phyloP scores from a whole-genome alignment of 2,113 vertebrate species.

The Stigmatopora argus region DNA sequence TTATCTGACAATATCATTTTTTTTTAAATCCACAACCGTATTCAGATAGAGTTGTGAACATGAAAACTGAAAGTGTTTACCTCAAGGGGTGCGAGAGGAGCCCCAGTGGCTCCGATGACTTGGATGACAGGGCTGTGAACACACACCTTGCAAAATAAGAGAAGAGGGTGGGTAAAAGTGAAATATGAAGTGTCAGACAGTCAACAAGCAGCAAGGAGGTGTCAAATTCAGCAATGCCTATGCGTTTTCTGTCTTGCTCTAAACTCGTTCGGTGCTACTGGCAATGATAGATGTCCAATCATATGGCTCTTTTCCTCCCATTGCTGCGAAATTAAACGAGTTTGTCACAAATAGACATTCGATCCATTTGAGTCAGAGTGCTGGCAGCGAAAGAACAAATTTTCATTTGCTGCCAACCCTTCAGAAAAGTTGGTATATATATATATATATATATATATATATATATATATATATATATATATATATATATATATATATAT shows the following conservation, averaged over 20 bases:
- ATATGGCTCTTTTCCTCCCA: too few relatives aligned
- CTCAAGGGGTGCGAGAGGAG: conserved; percentile 27
- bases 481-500: too few relatives aligned
- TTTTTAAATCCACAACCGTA: conserved; percentile 14
- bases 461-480: too few relatives aligned
- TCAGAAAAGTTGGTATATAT: too few relatives aligned
- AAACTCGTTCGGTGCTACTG: too few relatives aligned
- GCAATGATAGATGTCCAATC: too few relatives aligned
- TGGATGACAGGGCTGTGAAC: conserved; percentile 14
- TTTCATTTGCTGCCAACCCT: too few relatives aligned
- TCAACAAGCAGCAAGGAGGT: conserved; percentile 17
- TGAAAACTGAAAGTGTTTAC: conserved; percentile 37
- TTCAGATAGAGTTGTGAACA: conserved; percentile 27
- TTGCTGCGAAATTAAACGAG: too few relatives aligned
- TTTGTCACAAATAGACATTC: too few relatives aligned
- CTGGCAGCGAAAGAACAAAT: too few relatives aligned
- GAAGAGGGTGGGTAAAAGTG: neutral
- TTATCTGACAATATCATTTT: conserved; percentile 32
- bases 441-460: too few relatives aligned
- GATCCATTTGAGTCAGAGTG: too few relatives aligned
- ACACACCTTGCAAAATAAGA: conserved; percentile 1
- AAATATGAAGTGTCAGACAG: conserved; percentile 13
- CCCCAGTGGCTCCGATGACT: conserved; percentile 10
- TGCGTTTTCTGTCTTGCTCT: neutral
- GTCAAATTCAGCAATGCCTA: conserved; percentile 4